Conservation (phyloP, 1,140 invertebrate species). For the Pseudoatta argentina region DNA sequence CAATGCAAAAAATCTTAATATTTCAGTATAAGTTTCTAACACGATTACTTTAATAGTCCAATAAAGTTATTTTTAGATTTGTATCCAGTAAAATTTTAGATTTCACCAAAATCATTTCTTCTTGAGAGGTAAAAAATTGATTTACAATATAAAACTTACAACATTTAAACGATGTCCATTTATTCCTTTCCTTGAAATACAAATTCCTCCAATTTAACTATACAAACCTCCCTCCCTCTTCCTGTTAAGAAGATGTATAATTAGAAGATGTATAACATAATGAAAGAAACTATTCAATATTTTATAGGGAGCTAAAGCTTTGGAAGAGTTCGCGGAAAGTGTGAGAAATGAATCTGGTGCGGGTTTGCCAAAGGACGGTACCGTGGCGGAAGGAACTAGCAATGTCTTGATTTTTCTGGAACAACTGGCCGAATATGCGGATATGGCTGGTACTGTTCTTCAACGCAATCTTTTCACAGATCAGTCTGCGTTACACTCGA, state of each 20-base stretch:
- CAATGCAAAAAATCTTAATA: too few species aligned
- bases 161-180: too few species aligned
- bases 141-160: too few species aligned
- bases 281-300: slow-evolving; percentile 21
- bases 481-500: slow-evolving; percentile 83
- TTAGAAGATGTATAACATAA: too few species aligned
- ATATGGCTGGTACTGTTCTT: slow-evolving; percentile 90
- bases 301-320: slow-evolving; percentile 92
- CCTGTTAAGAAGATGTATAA: neutral
- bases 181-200: too few species aligned
- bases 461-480: slow-evolving; percentile 87
- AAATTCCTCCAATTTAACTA: too few species aligned
- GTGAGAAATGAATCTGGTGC: slow-evolving; percentile 94
- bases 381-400: slow-evolving; percentile 97
- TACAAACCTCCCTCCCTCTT: neutral
- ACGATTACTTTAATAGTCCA: too few species aligned
- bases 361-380: slow-evolving; percentile 96
- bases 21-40: too few species aligned
- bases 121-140: too few species aligned
- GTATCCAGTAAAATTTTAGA: too few species aligned
- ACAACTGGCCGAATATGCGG: slow-evolving; percentile 92
- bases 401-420: slow-evolving; percentile 96
- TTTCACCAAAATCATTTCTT: too few species aligned
- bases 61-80: too few species aligned
- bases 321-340: slow-evolving; percentile 97